phyloP scores from a whole-genome alignment of 2,113 vertebrate species.

The Lepidothrix coronata region DNA sequence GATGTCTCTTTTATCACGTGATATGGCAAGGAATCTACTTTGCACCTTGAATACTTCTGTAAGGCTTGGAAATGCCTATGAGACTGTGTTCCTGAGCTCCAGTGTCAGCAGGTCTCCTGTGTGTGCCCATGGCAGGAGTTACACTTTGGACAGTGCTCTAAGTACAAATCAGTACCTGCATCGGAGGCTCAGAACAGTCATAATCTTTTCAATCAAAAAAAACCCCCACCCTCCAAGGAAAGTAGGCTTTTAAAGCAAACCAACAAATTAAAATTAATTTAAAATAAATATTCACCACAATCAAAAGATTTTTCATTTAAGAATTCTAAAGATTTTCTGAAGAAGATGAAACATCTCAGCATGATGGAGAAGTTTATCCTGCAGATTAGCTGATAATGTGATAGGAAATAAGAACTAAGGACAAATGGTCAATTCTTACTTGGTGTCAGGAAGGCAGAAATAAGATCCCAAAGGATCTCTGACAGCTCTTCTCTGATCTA shows the following conservation, averaged over 20 bases:
- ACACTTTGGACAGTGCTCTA: neutral
- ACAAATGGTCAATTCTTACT: neutral
- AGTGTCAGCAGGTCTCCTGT: neutral
- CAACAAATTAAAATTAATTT: neutral
- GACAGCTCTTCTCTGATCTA: neutral
- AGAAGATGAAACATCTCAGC: neutral
- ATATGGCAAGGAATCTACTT: neutral
- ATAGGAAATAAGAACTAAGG: neutral
- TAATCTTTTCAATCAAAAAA: neutral
- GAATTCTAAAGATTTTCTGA: neutral
- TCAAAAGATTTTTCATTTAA: neutral
- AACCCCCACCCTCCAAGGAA: neutral
- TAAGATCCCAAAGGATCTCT: neutral
- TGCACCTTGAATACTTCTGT: neutral
- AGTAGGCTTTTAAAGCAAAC: neutral
- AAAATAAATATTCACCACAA: neutral
- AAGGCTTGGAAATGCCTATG: neutral
- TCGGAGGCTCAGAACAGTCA: neutral
- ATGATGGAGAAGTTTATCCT: neutral
- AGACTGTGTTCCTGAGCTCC: neutral
- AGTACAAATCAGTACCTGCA: neutral
- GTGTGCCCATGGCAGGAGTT: neutral
- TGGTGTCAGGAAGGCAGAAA: neutral
- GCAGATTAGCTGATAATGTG: neutral
- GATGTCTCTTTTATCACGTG: neutral